A percentile compares a stretch with the other conserved stretches of the same genome.
Conservation (phyloP, 2,113 vertebrate species). For the Megaceryle maxima region DNA sequence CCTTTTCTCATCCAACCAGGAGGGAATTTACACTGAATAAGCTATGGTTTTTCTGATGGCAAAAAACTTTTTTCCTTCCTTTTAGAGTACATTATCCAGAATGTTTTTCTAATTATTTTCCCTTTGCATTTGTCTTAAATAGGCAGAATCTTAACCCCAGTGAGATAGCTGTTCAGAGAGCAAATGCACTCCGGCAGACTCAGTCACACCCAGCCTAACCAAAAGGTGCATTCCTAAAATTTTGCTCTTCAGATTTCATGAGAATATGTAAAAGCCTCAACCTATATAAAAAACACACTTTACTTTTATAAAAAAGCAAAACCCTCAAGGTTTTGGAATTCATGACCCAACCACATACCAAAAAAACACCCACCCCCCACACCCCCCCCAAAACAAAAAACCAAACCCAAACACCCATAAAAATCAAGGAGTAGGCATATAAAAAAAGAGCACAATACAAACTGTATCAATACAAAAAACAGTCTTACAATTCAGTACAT, state of each 20-base stretch:
- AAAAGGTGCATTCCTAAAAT: not conserved
- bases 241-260: not conserved
- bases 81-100: not conserved
- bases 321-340: not conserved
- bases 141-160: not conserved
- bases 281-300: not conserved
- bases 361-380: too few relatives aligned
- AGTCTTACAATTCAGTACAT: not conserved
- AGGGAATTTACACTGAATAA: not conserved
- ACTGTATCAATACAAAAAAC: not conserved
- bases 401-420: not conserved
- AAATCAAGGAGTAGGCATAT: not conserved
- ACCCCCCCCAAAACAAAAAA: not conserved
- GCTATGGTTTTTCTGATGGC: rapidly evolving
- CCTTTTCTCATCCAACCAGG: not conserved
- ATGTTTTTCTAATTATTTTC: not conserved
- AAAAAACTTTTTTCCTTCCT: not conserved
- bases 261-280: not conserved
- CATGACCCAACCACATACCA: not conserved
- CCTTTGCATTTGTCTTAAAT: not conserved
- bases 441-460: not conserved
- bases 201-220: not conserved
- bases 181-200: not conserved
- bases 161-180: not conserved
- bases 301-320: not conserved